Evolutionary conservation across 2,113 vertebrate genomes (phyloP).

Genomic region (Clarias magur): DNA sequence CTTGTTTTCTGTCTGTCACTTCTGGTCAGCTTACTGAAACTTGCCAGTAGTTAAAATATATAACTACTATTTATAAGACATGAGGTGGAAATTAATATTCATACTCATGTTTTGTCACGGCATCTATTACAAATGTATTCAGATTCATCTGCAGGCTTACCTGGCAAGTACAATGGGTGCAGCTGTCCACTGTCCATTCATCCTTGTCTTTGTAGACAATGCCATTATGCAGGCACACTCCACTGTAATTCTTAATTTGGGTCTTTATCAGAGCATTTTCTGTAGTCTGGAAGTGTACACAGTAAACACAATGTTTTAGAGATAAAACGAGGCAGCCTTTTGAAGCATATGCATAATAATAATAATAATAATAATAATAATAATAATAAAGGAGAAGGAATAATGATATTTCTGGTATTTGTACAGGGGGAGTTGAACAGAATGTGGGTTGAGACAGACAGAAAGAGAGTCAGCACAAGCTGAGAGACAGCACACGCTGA

Average conservation of each 20-base stretch:
- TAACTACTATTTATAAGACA: not conserved
- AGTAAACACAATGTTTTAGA: not conserved
- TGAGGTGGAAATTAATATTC: not conserved
- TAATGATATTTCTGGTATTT: constrained; percentile 52
- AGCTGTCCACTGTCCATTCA: constrained; percentile 94
- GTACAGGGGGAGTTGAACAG: constrained; percentile 60
- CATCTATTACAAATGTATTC: not conserved
- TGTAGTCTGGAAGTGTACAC: constrained; percentile 69
- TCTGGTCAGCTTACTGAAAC: not conserved
- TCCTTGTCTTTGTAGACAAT: constrained; percentile 82
- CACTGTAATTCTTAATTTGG: constrained; percentile 71
- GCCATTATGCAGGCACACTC: constrained; percentile 86
- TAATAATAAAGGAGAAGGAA: not conserved
- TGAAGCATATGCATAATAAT: not conserved
- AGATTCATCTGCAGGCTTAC: constrained; percentile 64
- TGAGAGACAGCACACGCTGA: constrained; percentile 34
- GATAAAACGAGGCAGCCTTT: not conserved
- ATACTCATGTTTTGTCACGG: not conserved
- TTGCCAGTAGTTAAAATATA: not conserved
- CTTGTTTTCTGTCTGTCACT: not conserved
- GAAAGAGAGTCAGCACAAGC: constrained; percentile 8
- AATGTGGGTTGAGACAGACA: constrained; percentile 1
- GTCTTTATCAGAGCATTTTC: constrained; percentile 74
- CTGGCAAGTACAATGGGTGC: constrained; percentile 96
- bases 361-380: not conserved